A percentile compares a stretch with the other conserved stretches of the same genome.
Conservation (phyloP, 1,140 invertebrate species). For the Pseudoatta argentina region DNA sequence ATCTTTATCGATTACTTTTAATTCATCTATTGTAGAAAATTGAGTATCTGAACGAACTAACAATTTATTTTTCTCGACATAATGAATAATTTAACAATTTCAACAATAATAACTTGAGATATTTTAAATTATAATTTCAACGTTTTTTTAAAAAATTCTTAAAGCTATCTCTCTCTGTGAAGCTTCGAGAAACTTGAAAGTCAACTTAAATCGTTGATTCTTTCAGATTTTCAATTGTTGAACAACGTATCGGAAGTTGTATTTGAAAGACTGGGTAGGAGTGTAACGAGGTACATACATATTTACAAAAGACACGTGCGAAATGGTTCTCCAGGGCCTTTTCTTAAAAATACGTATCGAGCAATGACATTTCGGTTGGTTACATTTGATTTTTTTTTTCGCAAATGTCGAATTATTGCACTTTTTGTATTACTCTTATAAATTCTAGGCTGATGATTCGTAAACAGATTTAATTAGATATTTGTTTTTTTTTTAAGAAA, state of each 20-base stretch:
- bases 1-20: conserved; percentile 26
- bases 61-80: background rate
- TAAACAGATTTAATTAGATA: conserved; percentile 8
- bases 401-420: conserved; percentile 8
- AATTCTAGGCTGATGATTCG: conserved; percentile 1
- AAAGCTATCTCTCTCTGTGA: background rate
- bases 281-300: conserved; percentile 77
- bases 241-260: conserved; percentile 6
- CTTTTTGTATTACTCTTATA: background rate
- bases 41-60: background rate
- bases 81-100: conserved; percentile 31
- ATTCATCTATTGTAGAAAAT: background rate
- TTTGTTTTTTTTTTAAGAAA: background rate
- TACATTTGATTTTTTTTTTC: background rate
- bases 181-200: background rate
- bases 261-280: conserved; percentile 81
- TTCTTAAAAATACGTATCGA: conserved; percentile 45
- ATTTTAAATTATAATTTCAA: conserved; percentile 24
- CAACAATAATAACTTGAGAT: background rate
- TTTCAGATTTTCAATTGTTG: conserved; percentile 8
- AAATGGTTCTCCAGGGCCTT: conserved; percentile 23
- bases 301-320: conserved; percentile 77
- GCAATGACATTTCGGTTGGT: conserved; percentile 21
- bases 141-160: conserved; percentile 3
- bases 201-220: conserved; percentile 8